Evolutionary conservation across 2,113 vertebrate genomes (phyloP), one percentile per base, ranked within the genome.

Genomic region (Synodontis membranacea): DNA sequence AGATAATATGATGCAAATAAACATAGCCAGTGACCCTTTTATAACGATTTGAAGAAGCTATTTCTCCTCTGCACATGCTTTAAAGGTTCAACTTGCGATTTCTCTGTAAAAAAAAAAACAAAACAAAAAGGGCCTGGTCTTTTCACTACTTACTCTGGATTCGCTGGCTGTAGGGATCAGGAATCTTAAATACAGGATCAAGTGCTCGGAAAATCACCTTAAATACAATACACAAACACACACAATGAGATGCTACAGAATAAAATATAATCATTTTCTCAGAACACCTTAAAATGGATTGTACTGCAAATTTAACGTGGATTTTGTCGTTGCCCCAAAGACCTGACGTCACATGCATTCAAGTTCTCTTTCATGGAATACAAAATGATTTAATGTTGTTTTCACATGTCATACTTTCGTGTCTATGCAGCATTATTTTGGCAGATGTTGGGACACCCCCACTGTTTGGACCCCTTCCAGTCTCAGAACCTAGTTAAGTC

Each of bases 161-260:
- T 88, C 93, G 93, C 76, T 93, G 93, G 88, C 96, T 97, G 81
- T 97, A 97, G 0, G 96, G 96, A 88, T 97, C 96, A 89, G 96
- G 95, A 92, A 97, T 96, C 91, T 93, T 94, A 93, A 97, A 97
- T 86, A 94, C 95, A 88, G 96, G 96, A 91, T 97, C 96, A 90
- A 97, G 92, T 86, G 93, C 96, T 91, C 96, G 95, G 90, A 94
- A 97, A 91, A 97, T 97, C 34, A 96, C 96, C 96, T 96, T 96
- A 90, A 54, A 76, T 14, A 48, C 66, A 88, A 88, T 19, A 72
- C 46, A 66, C 28, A 60, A 25, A 62, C 7, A 80, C 0, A 68
- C 88, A 44, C 58, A 70, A 39, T 66, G 37, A 72, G 39, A 74
- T 72, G 4, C 6, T 68, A 68, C 66, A 37, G 34, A 74, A 74